Percentiles rank a stretch among this genome's conserved stretches.
Evolutionary conservation across 37 sponge, comb jelly and placozoan genomes (phyloP).

Genomic region (Cladorhizidae sp.): DNA sequence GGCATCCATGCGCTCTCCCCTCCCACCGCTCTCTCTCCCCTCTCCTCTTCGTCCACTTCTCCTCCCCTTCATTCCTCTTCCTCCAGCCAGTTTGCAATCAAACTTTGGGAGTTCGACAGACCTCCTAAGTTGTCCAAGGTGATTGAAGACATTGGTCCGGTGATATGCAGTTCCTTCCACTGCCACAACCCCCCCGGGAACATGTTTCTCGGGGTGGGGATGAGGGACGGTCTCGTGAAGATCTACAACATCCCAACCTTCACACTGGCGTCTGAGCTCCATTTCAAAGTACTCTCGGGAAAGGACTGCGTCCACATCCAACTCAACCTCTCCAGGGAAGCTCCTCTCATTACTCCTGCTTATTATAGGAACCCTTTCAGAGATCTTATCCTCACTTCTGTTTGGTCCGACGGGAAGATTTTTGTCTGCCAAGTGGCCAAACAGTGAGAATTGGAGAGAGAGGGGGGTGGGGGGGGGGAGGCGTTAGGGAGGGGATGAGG

Average conservation of each 20-base stretch:
- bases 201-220: constrained; percentile 55
- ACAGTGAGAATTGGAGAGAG: constrained; percentile 5
- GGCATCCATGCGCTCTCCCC: background rate
- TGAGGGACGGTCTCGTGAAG: constrained; percentile 41
- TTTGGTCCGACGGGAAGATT: constrained; percentile 50
- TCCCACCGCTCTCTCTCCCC: background rate
- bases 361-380: constrained; percentile 50
- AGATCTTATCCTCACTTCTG: constrained; percentile 59
- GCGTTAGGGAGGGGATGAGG: too few species aligned
- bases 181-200: constrained; percentile 28
- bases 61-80: background rate
- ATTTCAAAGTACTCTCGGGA: constrained; percentile 36
- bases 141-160: constrained; percentile 11
- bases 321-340: constrained; percentile 55
- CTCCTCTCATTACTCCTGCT: constrained; percentile 1
- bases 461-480: too few species aligned
- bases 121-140: constrained; percentile 22
- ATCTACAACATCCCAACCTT: constrained; percentile 67
- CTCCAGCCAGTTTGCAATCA: background rate
- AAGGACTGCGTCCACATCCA: constrained; percentile 35
- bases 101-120: constrained; percentile 49
- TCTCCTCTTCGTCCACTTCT: background rate
- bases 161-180: constrained; percentile 32
- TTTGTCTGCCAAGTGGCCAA: constrained; percentile 60
- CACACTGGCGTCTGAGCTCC: constrained; percentile 45